Evolutionary conservation across 1,140 invertebrate species (phyloP), one percentile per base, ranked within the genome.

Genomic region (Drosophila kikkawai): DNA sequence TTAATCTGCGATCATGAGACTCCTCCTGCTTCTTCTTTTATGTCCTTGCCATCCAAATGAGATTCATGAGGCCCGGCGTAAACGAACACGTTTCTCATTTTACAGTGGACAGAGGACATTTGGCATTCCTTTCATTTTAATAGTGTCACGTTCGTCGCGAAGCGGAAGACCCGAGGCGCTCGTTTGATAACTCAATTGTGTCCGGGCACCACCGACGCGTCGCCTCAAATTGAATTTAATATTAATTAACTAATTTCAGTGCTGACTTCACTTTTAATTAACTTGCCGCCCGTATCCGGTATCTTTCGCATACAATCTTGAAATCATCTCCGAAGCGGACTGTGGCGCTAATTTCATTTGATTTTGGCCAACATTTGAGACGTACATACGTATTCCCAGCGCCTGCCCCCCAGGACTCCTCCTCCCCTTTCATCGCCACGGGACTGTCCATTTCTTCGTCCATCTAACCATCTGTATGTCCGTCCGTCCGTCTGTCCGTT

Each of bases 211-310:
- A 53, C 44, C 56, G 45, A 56, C 65, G 47, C 67, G 29, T 59
- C 39, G 70, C 56, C 60, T 69, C 60, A 78, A 87, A 87, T 87
- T 87, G 84, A 84, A 88, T 90, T 90, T 90, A 69, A 85, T 88
- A 84, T 88, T 81, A 88, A 84, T 88, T 88, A 84, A 90, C 78
- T 84, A 90, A 88, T 90, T 84, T 79, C 66, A 67, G 68, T 70
- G 77, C 77, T 88, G 71, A 45, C 68, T 67, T 60, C 84, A 68
- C 65, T 73, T 86, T 87, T 87, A 86, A 86, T 86, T 86, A 86
- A 77, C 70, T 81, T 59, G 53, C 34, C 34, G 37, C 47, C 26
- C 34, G 13, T 29, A 37, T 51, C 37, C 56, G 17, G 41, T 77
- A 50, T 61, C 74, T 34, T 15, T 13, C 32, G 29, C 37, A 42